Conservation (phyloP, 2,797 vertebrate genomes). For the Galago senegalensis region DNA sequence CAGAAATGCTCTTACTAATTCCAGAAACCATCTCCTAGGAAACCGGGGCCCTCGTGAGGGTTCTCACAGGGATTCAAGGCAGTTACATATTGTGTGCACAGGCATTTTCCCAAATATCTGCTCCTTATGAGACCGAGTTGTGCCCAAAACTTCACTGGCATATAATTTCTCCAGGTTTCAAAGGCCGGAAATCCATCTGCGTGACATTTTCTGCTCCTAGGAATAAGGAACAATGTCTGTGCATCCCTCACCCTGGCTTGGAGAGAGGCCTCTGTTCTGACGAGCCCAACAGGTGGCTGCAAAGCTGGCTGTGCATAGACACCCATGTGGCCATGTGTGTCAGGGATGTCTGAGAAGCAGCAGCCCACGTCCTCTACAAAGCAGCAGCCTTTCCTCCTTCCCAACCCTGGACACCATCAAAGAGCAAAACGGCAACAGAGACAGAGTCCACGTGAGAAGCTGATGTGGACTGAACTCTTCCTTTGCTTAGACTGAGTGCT, state of each 20-base stretch:
- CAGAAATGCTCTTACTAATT: slow-evolving; percentile 58
- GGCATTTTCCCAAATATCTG: slow-evolving; percentile 22
- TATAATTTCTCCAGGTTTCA: slow-evolving; percentile 52
- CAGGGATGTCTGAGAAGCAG: slow-evolving; percentile 14
- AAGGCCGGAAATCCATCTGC: slow-evolving; percentile 48
- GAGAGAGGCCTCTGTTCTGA: neutral
- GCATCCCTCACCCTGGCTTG: accelerated
- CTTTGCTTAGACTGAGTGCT: slow-evolving; percentile 87
- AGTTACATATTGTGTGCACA: neutral
- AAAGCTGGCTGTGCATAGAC: neutral
- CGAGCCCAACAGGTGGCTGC: neutral
- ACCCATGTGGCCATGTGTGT: accelerated
- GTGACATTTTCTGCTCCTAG: slow-evolving; percentile 47
- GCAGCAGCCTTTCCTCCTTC: slow-evolving; percentile 42
- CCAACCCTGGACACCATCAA: slow-evolving; percentile 80
- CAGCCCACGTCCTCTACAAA: slow-evolving; percentile 47
- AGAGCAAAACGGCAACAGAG: slow-evolving; percentile 67
- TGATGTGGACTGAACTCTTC: slow-evolving; percentile 84
- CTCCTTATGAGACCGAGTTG: slow-evolving; percentile 18
- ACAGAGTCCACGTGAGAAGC: slow-evolving; percentile 77
- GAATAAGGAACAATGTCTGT: neutral
- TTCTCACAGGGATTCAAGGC: slow-evolving; percentile 3
- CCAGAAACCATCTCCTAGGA: slow-evolving; percentile 74
- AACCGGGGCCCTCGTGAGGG: neutral
- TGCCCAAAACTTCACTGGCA: slow-evolving; percentile 19